phyloP scores from a whole-genome alignment of 2,797 vertebrate species.

The Chlorospingus semifuscus region DNA sequence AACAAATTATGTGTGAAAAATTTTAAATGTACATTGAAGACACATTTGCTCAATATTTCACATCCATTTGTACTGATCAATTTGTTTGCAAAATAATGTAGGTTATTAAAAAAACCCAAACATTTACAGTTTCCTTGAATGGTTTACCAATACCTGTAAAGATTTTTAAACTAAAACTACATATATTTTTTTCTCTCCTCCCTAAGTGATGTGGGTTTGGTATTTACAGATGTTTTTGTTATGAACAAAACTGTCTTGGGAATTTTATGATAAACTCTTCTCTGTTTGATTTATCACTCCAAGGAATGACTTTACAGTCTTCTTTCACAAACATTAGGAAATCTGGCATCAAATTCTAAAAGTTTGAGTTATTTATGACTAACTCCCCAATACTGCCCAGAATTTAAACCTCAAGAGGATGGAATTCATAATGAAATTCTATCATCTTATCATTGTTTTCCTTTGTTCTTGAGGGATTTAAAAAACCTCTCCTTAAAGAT shows the following conservation, averaged over 20 bases:
- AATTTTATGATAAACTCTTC: constrained; percentile 14
- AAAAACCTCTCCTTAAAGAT: background rate
- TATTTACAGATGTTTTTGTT: constrained; percentile 30
- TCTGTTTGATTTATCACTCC: constrained; percentile 16
- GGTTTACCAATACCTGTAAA: background rate
- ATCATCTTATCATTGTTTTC: constrained; percentile 15
- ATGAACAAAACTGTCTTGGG: background rate
- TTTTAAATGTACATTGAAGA: background rate
- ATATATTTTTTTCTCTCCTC: background rate
- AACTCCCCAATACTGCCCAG: background rate
- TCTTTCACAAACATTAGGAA: constrained; percentile 7
- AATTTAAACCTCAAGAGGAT: constrained; percentile 8
- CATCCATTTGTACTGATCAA: background rate
- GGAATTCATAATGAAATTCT: constrained; percentile 6
- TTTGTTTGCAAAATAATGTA: background rate
- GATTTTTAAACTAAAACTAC: background rate
- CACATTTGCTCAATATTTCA: background rate
- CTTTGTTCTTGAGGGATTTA: constrained; percentile 11
- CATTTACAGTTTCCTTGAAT: background rate
- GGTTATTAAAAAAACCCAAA: background rate
- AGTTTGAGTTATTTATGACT: constrained; percentile 37
- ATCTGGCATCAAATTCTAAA: constrained; percentile 23
- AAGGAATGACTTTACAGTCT: background rate
- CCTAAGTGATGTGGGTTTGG: background rate
- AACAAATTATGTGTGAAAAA: background rate